These are phyloP conservation scores for Hipposideros armiger DNA, from an alignment of 2,113 vertebrate species.

Conservation along the genomic window DNA sequence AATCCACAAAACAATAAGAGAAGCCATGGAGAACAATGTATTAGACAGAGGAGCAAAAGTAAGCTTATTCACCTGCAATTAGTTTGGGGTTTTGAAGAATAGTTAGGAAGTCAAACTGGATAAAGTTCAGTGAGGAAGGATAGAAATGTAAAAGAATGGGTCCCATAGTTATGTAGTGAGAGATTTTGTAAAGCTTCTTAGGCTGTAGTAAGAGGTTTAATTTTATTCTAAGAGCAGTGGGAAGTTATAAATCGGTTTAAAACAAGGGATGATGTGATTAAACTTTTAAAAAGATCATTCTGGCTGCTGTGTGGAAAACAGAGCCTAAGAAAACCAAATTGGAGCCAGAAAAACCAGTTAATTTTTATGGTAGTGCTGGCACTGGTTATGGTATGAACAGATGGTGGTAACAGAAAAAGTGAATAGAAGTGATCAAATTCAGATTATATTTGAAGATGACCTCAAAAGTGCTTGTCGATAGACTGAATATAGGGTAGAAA, in stretches of 20 bases:
- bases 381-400: neutral
- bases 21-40: neutral
- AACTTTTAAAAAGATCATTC: constrained; percentile 26
- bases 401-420: neutral
- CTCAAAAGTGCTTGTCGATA: neutral
- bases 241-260: constrained; percentile 12
- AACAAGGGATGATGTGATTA: neutral
- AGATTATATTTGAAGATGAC: neutral
- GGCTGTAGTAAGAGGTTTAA: neutral
- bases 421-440: neutral
- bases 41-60: neutral
- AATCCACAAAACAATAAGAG: neutral
- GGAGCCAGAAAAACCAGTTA: neutral
- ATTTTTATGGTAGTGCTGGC: neutral
- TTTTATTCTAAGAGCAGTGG: neutral
- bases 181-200: constrained; percentile 39
- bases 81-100: neutral
- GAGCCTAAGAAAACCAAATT: neutral
- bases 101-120: neutral
- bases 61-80: fast-evolving
- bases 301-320: neutral
- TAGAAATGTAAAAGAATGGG: neutral
- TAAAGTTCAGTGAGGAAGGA: neutral
- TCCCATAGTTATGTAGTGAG: neutral
- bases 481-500: neutral